Evolutionary conservation across 2,888 invertebrate genomes (phyloP).

Genomic region (Drosophila aldrichi): DNA sequence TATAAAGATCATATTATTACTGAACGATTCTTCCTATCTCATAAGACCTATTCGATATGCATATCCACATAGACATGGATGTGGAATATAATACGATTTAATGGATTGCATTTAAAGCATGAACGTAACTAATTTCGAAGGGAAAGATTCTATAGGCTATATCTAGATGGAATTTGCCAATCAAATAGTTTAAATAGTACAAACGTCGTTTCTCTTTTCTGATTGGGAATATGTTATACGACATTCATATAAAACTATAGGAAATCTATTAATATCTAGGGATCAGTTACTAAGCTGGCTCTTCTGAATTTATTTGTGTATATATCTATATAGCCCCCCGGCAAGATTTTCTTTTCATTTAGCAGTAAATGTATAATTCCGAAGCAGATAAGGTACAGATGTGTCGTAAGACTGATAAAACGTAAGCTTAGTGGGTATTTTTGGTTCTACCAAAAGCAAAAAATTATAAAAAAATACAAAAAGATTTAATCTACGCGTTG

Average conservation of each 20-base stretch:
- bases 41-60: neutral
- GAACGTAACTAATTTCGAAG: neutral
- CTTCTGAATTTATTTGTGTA: neutral
- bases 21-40: neutral
- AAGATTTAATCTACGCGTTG: constrained; percentile 13
- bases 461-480: neutral
- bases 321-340: neutral
- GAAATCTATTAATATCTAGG: neutral
- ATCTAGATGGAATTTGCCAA: neutral
- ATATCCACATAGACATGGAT: neutral
- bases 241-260: neutral
- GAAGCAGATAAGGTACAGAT: constrained; percentile 32
- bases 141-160: neutral
- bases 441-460: neutral
- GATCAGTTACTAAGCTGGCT: constrained; percentile 3
- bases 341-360: constrained; percentile 2
- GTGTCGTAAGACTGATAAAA: constrained; percentile 37
- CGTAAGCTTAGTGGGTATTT: constrained; percentile 6
- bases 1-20: neutral
- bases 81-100: neutral
- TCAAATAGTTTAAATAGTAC: neutral
- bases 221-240: neutral
- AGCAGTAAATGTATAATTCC: neutral
- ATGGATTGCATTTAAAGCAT: neutral
- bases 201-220: too few relatives aligned